These are phyloP conservation scores for Danio jaintianensis DNA, from an alignment of 2,797 vertebrate genomes.

Conservation along the genomic window DNA sequence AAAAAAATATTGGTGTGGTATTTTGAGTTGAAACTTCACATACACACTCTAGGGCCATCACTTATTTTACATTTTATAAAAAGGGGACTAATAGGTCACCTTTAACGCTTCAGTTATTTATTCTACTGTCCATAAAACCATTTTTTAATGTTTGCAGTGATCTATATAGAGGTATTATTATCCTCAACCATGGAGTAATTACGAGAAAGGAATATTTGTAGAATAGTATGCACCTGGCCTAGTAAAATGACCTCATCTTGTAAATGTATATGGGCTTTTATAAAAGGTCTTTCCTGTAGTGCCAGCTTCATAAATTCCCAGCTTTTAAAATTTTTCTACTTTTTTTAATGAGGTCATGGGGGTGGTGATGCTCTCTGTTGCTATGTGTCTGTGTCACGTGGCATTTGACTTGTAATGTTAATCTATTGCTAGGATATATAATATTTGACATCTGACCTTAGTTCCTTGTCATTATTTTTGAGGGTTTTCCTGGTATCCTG, in stretches of 20 bases:
- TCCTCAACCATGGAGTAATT: slow-evolving; percentile 10
- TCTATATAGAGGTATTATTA: background rate
- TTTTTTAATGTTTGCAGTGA: background rate
- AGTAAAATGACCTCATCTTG: slow-evolving; percentile 26
- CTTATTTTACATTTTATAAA: too few relatives aligned
- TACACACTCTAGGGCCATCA: too few relatives aligned
- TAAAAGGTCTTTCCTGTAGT: background rate
- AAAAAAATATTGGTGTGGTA: too few relatives aligned
- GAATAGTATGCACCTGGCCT: background rate
- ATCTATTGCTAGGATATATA: background rate
- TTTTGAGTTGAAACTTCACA: too few relatives aligned
- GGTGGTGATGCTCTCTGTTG: background rate
- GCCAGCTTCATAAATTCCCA: background rate
- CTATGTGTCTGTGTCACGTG: background rate
- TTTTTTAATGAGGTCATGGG: background rate
- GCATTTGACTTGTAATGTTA: slow-evolving; percentile 3
- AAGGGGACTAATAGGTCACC: too few relatives aligned
- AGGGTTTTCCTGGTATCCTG: background rate
- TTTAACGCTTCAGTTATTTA: slow-evolving; percentile 4
- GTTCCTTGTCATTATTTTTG: slow-evolving; percentile 1
- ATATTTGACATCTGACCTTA: background rate
- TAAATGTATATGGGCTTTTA: background rate
- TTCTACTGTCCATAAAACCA: background rate
- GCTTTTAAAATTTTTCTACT: background rate
- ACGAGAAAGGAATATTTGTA: background rate